Base-by-base conservation (phyloP, 1,140 invertebrate genomes). In the Chironomus striatipennis region DNA sequence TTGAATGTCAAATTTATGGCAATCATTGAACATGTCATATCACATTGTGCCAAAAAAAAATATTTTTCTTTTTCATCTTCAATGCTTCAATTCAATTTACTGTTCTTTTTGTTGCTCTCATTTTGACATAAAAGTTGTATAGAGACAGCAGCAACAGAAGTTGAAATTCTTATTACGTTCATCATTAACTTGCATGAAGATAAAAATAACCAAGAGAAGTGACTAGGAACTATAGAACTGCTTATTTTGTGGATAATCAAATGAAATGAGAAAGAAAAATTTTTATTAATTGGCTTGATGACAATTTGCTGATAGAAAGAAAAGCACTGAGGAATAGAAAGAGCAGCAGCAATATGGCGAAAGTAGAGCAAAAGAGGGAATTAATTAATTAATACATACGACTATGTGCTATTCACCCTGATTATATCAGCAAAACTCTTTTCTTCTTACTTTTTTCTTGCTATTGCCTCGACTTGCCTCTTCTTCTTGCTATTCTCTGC, bases 21-120 rank as follows among this genome's bases (percentile, higher is more conserved):
- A 57, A 57, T 57, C 47, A 57, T 57, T 57, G 47, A 57, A 57
- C 47, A 57, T 57, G 47, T 57, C 47, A n/a, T 57, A 57, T 12
- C 47, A 57, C 12, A 57, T 57, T 57, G 47, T 57, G 47, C 47
- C 47, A 57, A 57, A 57, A 57, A 57, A n/a, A 15, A 57, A 57
- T 12, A 34, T 34, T 34, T 34, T n/a, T n/a, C n/a, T n/a, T n/a
- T 34, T 34, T 34, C 24, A 34, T 34, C 24, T 34, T 34, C 12
- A 57, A 15, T 57, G 47, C 47, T 57, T 57, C 47, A n/a, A 12
- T n/a, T 57, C 47, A 12, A 57, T 57, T 15, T 57, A 57, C n/a
- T 57, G 12, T 4, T 5, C 12, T 5, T 57, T n/a, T 57, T 57
- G 47, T n/a, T n/a, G 47, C 12, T n/a, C 12, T 57, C 47, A 57